Evolutionary conservation across 2,797 vertebrate genomes (phyloP).

Genomic region (Tiaroga cobitis): DNA sequence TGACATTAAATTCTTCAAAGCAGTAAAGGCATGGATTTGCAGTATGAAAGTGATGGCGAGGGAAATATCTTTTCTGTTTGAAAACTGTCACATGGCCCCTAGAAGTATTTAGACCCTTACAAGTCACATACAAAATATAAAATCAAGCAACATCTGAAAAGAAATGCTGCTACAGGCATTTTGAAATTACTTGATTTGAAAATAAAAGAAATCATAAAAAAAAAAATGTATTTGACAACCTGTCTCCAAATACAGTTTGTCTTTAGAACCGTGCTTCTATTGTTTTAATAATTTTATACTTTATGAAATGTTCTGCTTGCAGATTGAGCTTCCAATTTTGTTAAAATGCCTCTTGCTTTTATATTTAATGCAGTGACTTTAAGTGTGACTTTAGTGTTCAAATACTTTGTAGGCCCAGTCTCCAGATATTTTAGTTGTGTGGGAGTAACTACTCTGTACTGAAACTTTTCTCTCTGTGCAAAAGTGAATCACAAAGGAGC

Average conservation of each 20-base stretch:
- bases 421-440: neutral
- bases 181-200: neutral
- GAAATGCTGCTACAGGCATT: neutral
- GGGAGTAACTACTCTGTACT: neutral
- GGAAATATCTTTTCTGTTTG: neutral
- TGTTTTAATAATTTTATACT: neutral
- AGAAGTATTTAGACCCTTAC: neutral
- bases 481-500: slow-evolving; percentile 34
- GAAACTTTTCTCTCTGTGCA: neutral
- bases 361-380: neutral
- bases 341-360: neutral
- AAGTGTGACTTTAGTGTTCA: neutral
- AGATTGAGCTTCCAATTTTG: neutral
- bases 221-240: neutral
- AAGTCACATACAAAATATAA: neutral
- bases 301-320: neutral
- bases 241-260: neutral
- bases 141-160: neutral
- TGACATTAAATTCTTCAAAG: slow-evolving; percentile 41
- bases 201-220: too few relatives aligned
- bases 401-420: neutral
- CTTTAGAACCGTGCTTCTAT: neutral
- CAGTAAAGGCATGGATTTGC: neutral
- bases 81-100: neutral
- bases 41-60: neutral